Conservation (phyloP, 2,797 vertebrate species). For the Phrynocephalus vlangalii region DNA sequence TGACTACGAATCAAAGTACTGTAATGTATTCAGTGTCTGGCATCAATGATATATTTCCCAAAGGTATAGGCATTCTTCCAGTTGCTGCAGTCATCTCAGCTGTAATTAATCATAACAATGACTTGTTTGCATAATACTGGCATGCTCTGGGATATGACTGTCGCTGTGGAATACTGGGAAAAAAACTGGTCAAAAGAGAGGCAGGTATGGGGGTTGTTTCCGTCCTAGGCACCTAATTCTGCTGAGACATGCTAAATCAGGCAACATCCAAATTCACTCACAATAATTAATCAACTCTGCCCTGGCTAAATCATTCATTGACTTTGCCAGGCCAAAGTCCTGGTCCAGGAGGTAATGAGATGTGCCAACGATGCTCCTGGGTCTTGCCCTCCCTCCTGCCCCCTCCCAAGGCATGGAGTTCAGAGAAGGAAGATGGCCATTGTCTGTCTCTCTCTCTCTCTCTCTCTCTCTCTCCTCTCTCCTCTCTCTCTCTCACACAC, state of each 20-base stretch:
- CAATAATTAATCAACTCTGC: conserved; percentile 76
- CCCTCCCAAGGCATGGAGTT: conserved; percentile 2
- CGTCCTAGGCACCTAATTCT: not conserved
- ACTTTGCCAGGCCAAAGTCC: conserved; percentile 69
- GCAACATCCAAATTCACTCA: not conserved
- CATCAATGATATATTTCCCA: not conserved
- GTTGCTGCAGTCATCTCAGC: not conserved
- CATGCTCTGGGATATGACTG: not conserved
- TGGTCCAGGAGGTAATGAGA: not conserved
- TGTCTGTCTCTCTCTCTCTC: no score
- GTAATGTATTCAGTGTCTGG: not conserved
- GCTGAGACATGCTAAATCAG: not conserved
- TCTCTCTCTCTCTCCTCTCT: no score
- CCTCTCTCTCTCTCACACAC: no score
- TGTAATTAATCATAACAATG: not conserved
- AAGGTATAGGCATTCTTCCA: not conserved
- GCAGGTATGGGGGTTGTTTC: not conserved
- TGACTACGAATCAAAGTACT: not conserved
- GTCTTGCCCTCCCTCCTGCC: not conserved
- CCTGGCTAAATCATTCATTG: conserved; percentile 72
- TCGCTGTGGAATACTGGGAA: not conserved
- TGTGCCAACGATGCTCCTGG: not conserved
- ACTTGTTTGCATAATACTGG: not conserved
- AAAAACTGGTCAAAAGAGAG: not conserved
- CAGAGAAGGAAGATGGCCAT: not conserved